Evolutionary conservation across 2,888 invertebrate species (phyloP).

Genomic region (Phalera bucephala): DNA sequence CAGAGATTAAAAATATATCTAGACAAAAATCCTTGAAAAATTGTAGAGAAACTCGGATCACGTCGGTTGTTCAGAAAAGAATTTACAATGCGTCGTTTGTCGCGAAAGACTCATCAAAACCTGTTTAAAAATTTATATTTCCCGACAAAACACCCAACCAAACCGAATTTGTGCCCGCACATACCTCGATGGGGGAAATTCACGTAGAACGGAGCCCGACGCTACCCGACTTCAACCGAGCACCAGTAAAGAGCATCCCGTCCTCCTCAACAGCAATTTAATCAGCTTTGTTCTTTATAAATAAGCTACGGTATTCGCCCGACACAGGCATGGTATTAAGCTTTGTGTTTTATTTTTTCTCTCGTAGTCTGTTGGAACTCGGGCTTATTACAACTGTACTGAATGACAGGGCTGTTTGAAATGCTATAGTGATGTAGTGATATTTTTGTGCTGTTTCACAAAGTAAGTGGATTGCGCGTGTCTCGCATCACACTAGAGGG

Average conservation of each 20-base stretch:
- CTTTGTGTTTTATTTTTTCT: constrained; percentile 30
- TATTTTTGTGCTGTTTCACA: no score
- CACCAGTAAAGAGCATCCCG: constrained; percentile 50
- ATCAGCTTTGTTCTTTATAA: constrained; percentile 64
- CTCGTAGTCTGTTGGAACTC: constrained; percentile 27
- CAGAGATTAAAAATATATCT: no score
- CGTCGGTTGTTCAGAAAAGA: constrained; percentile 3
- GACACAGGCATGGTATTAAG: constrained; percentile 42
- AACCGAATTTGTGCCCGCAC: constrained; percentile 27
- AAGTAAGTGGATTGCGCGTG: no score
- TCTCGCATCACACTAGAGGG: no score
- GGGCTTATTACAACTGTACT: constrained; percentile 22
- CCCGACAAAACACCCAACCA: constrained; percentile 23
- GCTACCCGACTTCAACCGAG: constrained; percentile 36
- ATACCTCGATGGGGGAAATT: constrained; percentile 28
- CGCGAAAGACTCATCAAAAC: constrained; percentile 20
- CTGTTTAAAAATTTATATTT: constrained; percentile 34
- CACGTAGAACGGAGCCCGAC: constrained; percentile 26
- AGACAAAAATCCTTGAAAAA: neutral
- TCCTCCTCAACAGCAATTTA: constrained; percentile 58
- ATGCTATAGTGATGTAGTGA: no score
- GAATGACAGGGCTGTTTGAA: constrained; percentile 14
- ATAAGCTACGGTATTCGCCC: constrained; percentile 48
- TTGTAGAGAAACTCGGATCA: neutral
- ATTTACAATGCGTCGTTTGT: constrained; percentile 5